Conservation (phyloP, 2,113 vertebrate species). For the Brachypteracias leptosomus region DNA sequence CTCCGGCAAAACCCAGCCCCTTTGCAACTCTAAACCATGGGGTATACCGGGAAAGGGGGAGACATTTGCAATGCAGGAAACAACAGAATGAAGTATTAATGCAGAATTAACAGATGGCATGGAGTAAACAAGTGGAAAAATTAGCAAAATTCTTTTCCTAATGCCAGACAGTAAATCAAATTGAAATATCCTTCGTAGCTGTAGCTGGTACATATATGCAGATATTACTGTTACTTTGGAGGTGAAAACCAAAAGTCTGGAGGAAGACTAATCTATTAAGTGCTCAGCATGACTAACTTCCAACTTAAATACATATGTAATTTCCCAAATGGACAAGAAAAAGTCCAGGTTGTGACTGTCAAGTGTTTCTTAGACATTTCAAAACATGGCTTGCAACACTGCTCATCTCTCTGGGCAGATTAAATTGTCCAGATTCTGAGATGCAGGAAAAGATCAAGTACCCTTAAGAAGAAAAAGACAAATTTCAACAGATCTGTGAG, state of each 20-base stretch:
- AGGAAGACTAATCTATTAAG: neutral
- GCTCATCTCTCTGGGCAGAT: neutral
- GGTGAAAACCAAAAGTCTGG: neutral
- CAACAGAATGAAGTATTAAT: neutral
- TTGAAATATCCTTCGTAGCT: neutral
- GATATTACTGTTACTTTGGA: neutral
- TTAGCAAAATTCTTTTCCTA: neutral
- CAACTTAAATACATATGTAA: neutral
- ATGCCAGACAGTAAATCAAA: neutral
- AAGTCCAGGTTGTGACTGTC: neutral
- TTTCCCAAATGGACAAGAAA: neutral
- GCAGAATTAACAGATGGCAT: constrained; percentile 7
- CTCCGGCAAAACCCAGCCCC: neutral
- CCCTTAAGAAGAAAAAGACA: neutral
- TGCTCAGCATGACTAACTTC: neutral
- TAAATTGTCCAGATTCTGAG: neutral
- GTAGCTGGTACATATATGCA: neutral
- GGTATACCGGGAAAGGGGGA: neutral
- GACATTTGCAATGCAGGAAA: neutral
- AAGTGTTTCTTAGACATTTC: neutral
- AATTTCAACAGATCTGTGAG: neutral
- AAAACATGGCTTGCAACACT: neutral
- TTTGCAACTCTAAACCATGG: rapidly evolving
- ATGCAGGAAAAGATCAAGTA: neutral
- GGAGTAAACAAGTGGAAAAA: constrained; percentile 22